Conservation (phyloP, 2,888 invertebrate species). For the Eilema griseolum region DNA sequence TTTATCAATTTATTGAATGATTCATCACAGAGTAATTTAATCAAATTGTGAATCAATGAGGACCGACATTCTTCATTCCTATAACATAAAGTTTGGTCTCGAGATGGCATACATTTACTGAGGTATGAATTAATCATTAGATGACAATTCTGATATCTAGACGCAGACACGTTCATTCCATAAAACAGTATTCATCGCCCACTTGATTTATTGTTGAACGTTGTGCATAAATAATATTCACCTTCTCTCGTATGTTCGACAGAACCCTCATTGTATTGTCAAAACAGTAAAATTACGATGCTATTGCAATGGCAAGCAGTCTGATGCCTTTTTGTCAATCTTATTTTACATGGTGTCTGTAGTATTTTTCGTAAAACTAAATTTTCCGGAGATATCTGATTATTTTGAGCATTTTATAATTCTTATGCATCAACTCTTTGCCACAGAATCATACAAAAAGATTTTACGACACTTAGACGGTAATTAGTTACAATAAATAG, state of each 20-base stretch:
- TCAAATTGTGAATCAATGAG: neutral
- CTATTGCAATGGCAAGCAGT: neutral
- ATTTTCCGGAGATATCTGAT: no score
- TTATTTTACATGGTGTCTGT: neutral
- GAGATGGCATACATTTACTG: neutral
- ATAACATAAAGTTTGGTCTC: neutral
- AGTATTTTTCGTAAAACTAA: neutral
- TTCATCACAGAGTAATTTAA: neutral
- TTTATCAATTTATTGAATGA: neutral
- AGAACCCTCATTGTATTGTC: slow-evolving; percentile 27
- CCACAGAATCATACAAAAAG: neutral
- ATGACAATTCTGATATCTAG: slow-evolving; percentile 54
- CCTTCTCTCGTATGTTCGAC: slow-evolving; percentile 53
- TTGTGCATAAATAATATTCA: slow-evolving; percentile 75
- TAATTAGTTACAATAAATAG: slow-evolving; percentile 27
- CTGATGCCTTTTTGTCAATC: neutral
- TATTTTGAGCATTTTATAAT: neutral
- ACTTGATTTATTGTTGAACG: slow-evolving; percentile 77
- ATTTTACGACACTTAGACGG: slow-evolving; percentile 15
- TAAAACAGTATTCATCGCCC: slow-evolving; percentile 71
- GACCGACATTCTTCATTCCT: neutral
- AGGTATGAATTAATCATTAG: slow-evolving; percentile 41
- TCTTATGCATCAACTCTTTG: neutral
- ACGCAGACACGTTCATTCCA: slow-evolving; percentile 67
- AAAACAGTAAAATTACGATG: slow-evolving; percentile 41